Conservation (phyloP, 23 tunicate genomes). For the Ciona savignyi region DNA sequence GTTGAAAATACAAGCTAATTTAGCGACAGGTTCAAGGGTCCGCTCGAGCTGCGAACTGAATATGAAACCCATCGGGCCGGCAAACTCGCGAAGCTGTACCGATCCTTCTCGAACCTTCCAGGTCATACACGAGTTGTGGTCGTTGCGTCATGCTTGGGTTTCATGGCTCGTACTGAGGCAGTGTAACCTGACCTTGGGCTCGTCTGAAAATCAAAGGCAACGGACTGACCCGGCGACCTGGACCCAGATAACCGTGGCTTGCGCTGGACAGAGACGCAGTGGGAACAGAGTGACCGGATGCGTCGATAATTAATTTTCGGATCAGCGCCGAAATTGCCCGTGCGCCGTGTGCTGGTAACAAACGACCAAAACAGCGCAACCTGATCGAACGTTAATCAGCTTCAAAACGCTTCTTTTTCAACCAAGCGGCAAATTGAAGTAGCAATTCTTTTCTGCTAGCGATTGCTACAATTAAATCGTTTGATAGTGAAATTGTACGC, state of each 20-base stretch:
- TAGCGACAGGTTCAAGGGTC: constrained; percentile 25
- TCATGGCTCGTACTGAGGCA: not conserved
- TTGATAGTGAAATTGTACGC: no score
- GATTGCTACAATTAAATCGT: no score
- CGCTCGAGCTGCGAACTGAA: not conserved
- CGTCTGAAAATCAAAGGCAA: not conserved
- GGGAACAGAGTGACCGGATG: not conserved
- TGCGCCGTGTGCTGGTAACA: not conserved
- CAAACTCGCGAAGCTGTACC: not conserved
- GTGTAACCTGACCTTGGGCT: not conserved
- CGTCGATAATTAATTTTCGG: not conserved
- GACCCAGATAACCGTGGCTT: not conserved
- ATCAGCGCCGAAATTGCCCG: not conserved
- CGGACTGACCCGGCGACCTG: not conserved
- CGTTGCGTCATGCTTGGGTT: not conserved
- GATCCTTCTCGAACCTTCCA: not conserved
- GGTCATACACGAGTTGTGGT: not conserved
- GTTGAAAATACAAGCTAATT: not conserved
- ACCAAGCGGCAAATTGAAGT: no score
- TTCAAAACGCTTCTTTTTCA: no score
- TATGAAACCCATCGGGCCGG: not conserved
- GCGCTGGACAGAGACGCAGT: not conserved
- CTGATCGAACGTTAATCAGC: not conserved
- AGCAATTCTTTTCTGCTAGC: no score
- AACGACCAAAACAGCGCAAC: not conserved